phyloP scores from a whole-genome alignment of 1,140 invertebrate species.

The Drosophila albomicans region DNA sequence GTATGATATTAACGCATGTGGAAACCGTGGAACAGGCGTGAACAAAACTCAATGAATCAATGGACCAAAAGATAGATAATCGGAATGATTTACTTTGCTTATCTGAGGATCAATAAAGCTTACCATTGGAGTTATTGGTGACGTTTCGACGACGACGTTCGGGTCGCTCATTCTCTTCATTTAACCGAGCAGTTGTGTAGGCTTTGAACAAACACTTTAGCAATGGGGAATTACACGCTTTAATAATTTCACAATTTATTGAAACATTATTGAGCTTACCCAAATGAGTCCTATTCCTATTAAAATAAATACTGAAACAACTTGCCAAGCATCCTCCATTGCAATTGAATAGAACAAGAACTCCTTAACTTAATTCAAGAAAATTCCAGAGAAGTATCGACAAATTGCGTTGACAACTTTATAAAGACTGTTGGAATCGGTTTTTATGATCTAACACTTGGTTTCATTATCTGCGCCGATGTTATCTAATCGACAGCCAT shows the following conservation, averaged over 20 bases:
- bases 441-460: neutral
- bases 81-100: neutral
- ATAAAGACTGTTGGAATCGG: constrained; percentile 1
- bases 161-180: neutral
- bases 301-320: neutral
- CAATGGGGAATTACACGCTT: neutral
- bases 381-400: neutral
- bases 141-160: neutral
- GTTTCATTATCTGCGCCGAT: constrained; percentile 1
- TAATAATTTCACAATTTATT: neutral
- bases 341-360: neutral
- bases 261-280: constrained; percentile 6
- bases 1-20: neutral
- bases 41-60: neutral
- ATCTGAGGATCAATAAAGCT: neutral
- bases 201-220: neutral
- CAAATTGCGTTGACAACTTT: constrained; percentile 4
- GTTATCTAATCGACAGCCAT: neutral
- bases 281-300: neutral
- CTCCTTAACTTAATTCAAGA: neutral
- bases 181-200: neutral
- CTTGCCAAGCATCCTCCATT: constrained; percentile 1
- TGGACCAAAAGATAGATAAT: neutral
- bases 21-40: neutral
- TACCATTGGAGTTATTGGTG: neutral